A percentile compares a stretch with the other conserved stretches of the same genome.
Evolutionary conservation across 2,113 vertebrate species (phyloP).

Genomic region (Pavo muticus): DNA sequence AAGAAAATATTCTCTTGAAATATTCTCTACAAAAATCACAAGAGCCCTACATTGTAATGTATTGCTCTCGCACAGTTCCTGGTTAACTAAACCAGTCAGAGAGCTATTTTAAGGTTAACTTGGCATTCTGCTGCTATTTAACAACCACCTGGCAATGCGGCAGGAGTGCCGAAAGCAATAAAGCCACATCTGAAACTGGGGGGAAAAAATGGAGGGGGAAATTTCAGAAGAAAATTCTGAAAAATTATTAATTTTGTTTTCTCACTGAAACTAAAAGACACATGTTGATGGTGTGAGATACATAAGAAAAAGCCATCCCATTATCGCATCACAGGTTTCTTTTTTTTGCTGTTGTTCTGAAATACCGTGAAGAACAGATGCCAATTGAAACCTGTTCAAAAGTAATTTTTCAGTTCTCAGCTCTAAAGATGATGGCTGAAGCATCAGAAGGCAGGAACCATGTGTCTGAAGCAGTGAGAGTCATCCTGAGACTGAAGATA

Average conservation of each 20-base stretch:
- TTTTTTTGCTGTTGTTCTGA: background rate
- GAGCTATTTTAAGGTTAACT: constrained; percentile 54
- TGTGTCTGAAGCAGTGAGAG: background rate
- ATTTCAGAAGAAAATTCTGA: background rate
- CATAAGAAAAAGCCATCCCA: background rate
- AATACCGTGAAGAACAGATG: background rate
- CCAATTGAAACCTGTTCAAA: background rate
- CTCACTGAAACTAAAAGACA: background rate
- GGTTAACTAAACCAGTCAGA: background rate
- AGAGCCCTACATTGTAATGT: background rate
- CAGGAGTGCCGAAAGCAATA: constrained; percentile 34
- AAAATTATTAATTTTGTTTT: constrained; percentile 12
- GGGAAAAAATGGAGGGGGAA: background rate
- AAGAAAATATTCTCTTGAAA: background rate
- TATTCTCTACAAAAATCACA: background rate
- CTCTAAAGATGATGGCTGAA: background rate
- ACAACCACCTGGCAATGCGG: background rate
- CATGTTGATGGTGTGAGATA: background rate
- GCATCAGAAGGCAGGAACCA: background rate
- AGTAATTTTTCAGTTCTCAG: background rate
- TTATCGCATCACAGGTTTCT: background rate
- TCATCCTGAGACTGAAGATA: background rate
- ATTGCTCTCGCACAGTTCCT: background rate
- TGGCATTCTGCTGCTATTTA: constrained; percentile 30
- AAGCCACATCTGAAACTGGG: constrained; percentile 31